Evolutionary conservation across 1,140 invertebrate genomes (phyloP).

Genomic region (Papilio glaucus): DNA sequence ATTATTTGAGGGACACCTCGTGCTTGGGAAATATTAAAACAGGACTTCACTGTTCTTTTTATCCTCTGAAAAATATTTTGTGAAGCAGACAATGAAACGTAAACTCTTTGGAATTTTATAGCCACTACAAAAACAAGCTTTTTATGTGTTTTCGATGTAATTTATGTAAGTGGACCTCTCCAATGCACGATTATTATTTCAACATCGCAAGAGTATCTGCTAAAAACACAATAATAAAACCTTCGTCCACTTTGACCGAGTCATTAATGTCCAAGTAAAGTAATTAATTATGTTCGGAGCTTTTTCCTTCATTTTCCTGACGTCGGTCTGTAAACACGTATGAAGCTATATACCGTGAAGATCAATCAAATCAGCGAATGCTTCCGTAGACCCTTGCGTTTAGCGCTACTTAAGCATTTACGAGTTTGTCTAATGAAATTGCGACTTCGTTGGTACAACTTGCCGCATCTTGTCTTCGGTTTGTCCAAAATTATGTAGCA

Average conservation of each 20-base stretch:
- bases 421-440: slow-evolving; percentile 65
- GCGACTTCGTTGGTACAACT: slow-evolving; percentile 51
- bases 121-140: slow-evolving; percentile 8
- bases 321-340: slow-evolving; percentile 70
- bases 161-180: slow-evolving; percentile 17
- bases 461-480: neutral
- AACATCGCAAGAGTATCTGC: slow-evolving; percentile 52
- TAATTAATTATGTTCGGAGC: slow-evolving; percentile 78
- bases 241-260: slow-evolving; percentile 66
- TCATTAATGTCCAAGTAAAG: slow-evolving; percentile 81
- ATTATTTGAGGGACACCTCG: slow-evolving; percentile 62
- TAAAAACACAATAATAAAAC: slow-evolving; percentile 71
- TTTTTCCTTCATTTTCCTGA: slow-evolving; percentile 75
- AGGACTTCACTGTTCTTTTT: slow-evolving; percentile 49
- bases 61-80: slow-evolving; percentile 24
- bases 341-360: slow-evolving; percentile 56
- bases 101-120: slow-evolving; percentile 16
- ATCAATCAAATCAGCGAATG: slow-evolving; percentile 78
- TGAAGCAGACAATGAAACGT: slow-evolving; percentile 37
- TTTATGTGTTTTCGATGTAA: slow-evolving; percentile 30
- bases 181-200: slow-evolving; percentile 25
- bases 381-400: slow-evolving; percentile 54
- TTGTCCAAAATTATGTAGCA: neutral
- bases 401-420: slow-evolving; percentile 71
- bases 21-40: slow-evolving; percentile 56